These are phyloP conservation scores for Phoebastria nigripes DNA, from an alignment of 2,797 vertebrate species.

Conservation along the genomic window DNA sequence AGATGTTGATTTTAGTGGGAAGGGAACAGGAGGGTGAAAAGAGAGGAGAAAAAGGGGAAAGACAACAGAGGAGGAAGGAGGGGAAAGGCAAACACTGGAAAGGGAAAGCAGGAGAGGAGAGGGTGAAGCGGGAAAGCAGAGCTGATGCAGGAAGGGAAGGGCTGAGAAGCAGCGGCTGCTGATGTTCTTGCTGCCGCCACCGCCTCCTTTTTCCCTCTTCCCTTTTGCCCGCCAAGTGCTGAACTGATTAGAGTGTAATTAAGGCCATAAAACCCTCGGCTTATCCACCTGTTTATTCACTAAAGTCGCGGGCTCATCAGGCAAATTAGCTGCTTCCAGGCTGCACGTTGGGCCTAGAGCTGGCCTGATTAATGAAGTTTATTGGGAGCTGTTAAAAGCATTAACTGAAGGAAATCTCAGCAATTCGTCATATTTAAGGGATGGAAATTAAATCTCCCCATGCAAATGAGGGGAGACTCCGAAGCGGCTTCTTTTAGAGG, in stretches of 20 bases:
- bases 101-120: background rate
- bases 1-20: background rate
- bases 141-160: background rate
- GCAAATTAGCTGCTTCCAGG: slow-evolving; percentile 86
- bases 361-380: slow-evolving; percentile 98
- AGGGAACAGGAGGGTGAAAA: background rate
- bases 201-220: slow-evolving; percentile 38
- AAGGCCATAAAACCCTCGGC: slow-evolving; percentile 96
- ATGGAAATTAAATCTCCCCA: slow-evolving; percentile 94
- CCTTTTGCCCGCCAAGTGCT: slow-evolving; percentile 85
- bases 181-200: slow-evolving; percentile 50
- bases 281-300: slow-evolving; percentile 99
- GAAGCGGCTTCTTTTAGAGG: slow-evolving; percentile 76
- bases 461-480: slow-evolving; percentile 85
- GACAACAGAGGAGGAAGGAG: background rate
- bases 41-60: background rate
- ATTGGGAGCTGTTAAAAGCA: slow-evolving; percentile 99
- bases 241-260: slow-evolving; percentile 99
- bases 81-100: background rate
- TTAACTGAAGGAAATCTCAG: slow-evolving; percentile 94
- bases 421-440: slow-evolving; percentile 99
- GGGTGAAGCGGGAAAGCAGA: background rate
- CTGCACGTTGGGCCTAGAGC: slow-evolving; percentile 84
- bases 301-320: slow-evolving; percentile 92
- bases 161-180: slow-evolving; percentile 10